Evolutionary conservation across 2,888 invertebrate genomes (phyloP), one percentile per base, ranked within the genome.

Genomic region (Tridacna crocea): DNA sequence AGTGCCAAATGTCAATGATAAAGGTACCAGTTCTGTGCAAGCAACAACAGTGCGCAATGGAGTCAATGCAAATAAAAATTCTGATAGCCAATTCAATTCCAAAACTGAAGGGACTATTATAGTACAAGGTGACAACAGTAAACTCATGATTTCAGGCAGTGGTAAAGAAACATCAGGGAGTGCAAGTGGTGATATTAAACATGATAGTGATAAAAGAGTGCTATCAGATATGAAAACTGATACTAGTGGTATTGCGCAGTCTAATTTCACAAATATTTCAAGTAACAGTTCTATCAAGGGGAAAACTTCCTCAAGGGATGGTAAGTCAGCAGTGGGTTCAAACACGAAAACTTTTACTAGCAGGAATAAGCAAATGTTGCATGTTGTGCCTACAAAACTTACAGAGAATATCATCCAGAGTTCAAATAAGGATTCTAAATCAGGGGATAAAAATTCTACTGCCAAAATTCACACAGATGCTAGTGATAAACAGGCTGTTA

Each of bases 321-420:
- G 10, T 10, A 72, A 78, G 51, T 27, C 26, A 47, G 27, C 26
- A 12, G 58, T 10, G 22, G 22, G 11, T 27, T n/a, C 58, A 60
- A 73, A 73, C 17, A 46, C n/a, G 10, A 61, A 46, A 46, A 0
- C 17, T 17, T 63, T 63, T 26, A 66, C 51, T 22, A 24, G 22
- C 19, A 51, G 24, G 11, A 68, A 68, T 55, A 70, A 27, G 24
- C 47, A 47, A 17, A 72, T 47, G 24, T 26, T 89, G 70, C 88
- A 88, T 27, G 88, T 89, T 51, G 87, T 88, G 19, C 88, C 89
- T 48, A 87, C 88, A 47, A 87, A 87, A 82, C 83, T 89, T 27
- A 79, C 87, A n/a, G 83, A 85, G 75, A 89, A 87, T 78, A 86
- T 88, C 36, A 79, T 85, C 8, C 46, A 70, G 15, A 51, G 51